Evolutionary conservation across 2,888 invertebrate species (phyloP).

Genomic region (Terebella lapidaria): DNA sequence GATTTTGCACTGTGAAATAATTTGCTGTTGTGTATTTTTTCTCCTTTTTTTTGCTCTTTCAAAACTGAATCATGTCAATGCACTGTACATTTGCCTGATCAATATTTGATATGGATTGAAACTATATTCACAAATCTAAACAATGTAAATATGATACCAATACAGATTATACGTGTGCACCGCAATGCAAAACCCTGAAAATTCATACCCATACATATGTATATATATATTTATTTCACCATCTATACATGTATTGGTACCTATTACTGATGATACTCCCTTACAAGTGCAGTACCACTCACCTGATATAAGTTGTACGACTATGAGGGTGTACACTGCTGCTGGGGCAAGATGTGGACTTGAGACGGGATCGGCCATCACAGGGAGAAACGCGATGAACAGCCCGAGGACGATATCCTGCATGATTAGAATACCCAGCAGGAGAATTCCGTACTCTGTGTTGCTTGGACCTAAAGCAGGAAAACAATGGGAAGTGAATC

Average conservation of each 20-base stretch:
- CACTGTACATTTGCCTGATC: too few relatives aligned
- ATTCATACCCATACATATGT: conserved; percentile 1
- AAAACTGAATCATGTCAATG: too few relatives aligned
- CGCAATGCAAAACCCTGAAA: too few relatives aligned
- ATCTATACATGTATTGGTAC: background rate
- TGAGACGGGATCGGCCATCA: conserved; percentile 16
- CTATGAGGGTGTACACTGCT: conserved; percentile 1
- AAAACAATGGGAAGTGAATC: background rate
- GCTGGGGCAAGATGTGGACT: background rate
- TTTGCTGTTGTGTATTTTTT: too few relatives aligned
- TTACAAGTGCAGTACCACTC: too few relatives aligned
- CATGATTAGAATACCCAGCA: conserved; percentile 31
- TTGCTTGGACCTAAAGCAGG: conserved; percentile 11
- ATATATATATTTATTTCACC: conserved; percentile 2
- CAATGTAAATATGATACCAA: too few relatives aligned
- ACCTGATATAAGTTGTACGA: conserved; percentile 1
- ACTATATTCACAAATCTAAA: too few relatives aligned
- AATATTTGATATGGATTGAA: too few relatives aligned
- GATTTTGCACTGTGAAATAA: too few relatives aligned
- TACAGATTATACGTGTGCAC: too few relatives aligned
- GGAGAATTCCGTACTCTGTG: conserved; percentile 24
- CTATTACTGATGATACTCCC: too few relatives aligned
- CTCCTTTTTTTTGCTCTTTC: too few relatives aligned
- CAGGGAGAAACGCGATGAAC: conserved; percentile 29
- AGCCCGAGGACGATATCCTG: conserved; percentile 31